phyloP scores from a whole-genome alignment of 1,140 invertebrate species.

The Tetramorium alpestre region DNA sequence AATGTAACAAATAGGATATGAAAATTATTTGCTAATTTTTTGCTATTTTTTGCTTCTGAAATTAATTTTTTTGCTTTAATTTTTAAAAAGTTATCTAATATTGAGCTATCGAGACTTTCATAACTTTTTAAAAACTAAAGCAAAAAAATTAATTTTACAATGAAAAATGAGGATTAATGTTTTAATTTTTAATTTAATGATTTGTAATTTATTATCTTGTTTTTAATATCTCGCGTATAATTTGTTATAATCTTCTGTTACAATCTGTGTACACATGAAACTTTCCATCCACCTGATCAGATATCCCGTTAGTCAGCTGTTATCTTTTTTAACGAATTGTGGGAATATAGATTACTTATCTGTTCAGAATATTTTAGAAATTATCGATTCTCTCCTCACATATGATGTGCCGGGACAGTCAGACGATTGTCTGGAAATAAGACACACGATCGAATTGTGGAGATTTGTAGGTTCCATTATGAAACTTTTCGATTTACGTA shows the following conservation, averaged over 20 bases:
- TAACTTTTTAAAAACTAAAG: too few species aligned
- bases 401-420: background rate
- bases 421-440: slow-evolving; percentile 16
- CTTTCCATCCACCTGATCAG: background rate
- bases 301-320: background rate
- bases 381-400: background rate
- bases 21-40: too few species aligned
- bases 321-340: slow-evolving; percentile 5
- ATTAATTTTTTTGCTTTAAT: too few species aligned
- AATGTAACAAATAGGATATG: too few species aligned
- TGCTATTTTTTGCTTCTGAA: too few species aligned
- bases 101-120: too few species aligned
- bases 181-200: background rate
- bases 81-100: too few species aligned
- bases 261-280: background rate
- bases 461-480: slow-evolving; percentile 55
- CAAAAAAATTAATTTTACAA: too few species aligned
- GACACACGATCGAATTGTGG: slow-evolving; percentile 28
- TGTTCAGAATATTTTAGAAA: slow-evolving; percentile 5
- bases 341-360: slow-evolving; percentile 10
- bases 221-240: background rate
- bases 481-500: slow-evolving; percentile 58
- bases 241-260: background rate
- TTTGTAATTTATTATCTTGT: slow-evolving; percentile 24
- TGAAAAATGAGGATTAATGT: background rate